A percentile compares a stretch with the other conserved stretches of the same genome.
Evolutionary conservation across 2,113 vertebrate genomes (phyloP).

Genomic region (Struthio camelus): DNA sequence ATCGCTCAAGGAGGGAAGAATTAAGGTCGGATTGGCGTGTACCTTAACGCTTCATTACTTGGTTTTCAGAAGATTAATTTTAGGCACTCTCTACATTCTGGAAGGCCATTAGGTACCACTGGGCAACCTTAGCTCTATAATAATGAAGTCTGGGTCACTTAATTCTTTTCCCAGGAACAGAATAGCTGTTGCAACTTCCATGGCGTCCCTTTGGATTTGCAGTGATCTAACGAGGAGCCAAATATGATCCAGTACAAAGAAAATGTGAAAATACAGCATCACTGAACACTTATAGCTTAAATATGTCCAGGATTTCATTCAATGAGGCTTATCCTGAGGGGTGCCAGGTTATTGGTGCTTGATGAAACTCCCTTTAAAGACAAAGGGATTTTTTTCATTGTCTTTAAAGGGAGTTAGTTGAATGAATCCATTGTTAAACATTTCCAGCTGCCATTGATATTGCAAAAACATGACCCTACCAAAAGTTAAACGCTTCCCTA

Average conservation of each 20-base stretch:
- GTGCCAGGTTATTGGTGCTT: not conserved
- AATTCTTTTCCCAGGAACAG: not conserved
- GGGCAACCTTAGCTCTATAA: not conserved
- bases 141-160: slow-evolving; percentile 15
- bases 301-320: not conserved
- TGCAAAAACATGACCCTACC: not conserved
- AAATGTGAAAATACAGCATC: not conserved
- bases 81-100: slow-evolving; percentile 14
- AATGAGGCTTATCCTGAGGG: not conserved
- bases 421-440: not conserved
- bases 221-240: not conserved
- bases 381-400: not conserved
- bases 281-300: not conserved
- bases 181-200: not conserved
- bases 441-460: not conserved
- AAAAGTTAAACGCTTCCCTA: not conserved
- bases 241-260: not conserved
- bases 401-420: not conserved
- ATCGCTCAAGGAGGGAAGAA: slow-evolving; percentile 64
- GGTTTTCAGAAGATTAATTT: slow-evolving; percentile 64
- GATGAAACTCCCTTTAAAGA: not conserved
- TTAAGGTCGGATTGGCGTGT: slow-evolving; percentile 13
- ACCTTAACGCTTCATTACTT: slow-evolving; percentile 66
- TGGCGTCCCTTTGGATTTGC: not conserved
- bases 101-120: slow-evolving; percentile 31